Evolutionary conservation across 1,140 invertebrate species (phyloP).

Genomic region (Leptinotarsa texana): DNA sequence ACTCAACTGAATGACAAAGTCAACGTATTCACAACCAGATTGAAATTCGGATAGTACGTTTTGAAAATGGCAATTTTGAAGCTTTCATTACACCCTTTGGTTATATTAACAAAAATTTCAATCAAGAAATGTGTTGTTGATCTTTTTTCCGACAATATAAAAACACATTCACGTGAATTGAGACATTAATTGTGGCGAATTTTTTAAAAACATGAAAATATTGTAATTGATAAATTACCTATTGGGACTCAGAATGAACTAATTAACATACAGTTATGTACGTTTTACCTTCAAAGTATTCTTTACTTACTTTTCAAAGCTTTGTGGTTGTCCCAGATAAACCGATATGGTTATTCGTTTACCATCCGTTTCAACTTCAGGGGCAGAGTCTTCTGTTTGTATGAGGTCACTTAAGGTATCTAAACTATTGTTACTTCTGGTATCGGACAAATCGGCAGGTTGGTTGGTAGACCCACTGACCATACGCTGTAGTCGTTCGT

Average conservation of each 20-base stretch:
- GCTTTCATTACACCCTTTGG: too few relatives aligned
- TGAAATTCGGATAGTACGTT: too few relatives aligned
- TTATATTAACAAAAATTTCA: too few relatives aligned
- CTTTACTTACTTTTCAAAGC: slow-evolving; percentile 70
- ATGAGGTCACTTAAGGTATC: slow-evolving; percentile 50
- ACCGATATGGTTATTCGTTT: slow-evolving; percentile 84
- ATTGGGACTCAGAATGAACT: not conserved
- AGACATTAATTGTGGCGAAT: too few relatives aligned
- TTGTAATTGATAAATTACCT: not conserved
- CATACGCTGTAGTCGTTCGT: slow-evolving; percentile 88
- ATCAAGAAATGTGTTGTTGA: too few relatives aligned
- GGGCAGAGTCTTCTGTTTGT: slow-evolving; percentile 62
- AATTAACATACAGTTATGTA: not conserved
- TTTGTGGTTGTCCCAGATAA: slow-evolving; percentile 79
- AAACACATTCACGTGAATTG: too few relatives aligned
- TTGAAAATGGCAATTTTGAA: too few relatives aligned
- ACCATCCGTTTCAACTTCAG: slow-evolving; percentile 76
- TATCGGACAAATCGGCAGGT: slow-evolving; percentile 48
- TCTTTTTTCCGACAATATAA: too few relatives aligned
- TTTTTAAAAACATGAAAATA: not conserved
- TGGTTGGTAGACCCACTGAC: slow-evolving; percentile 62
- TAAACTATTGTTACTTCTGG: slow-evolving; percentile 45
- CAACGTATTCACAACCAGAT: too few relatives aligned
- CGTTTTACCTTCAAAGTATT: not conserved
- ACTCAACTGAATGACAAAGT: too few relatives aligned